phyloP scores from a whole-genome alignment of 1,140 invertebrate genomes.

The Drosophila parvula region DNA sequence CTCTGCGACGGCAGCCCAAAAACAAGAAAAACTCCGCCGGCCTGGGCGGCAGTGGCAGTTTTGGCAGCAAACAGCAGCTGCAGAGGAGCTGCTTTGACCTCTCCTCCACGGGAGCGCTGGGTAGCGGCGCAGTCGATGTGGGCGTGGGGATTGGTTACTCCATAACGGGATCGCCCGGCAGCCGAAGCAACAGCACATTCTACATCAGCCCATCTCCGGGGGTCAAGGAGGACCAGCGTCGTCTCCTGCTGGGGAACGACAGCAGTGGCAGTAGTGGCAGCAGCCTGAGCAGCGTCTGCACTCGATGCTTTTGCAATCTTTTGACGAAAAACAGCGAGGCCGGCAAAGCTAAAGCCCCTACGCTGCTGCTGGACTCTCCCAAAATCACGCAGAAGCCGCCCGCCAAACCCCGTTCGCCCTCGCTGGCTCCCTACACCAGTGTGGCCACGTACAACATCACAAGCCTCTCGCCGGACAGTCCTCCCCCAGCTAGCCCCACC shows the following conservation, averaged over 20 bases:
- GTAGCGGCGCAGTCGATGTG: conserved; percentile 6
- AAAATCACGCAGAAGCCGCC: conserved; percentile 18
- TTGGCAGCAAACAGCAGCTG: conserved; percentile 77
- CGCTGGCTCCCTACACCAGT: conserved; percentile 63
- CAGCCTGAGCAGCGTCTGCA: conserved; percentile 53
- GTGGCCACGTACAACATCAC: conserved; percentile 64
- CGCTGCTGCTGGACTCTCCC: not conserved
- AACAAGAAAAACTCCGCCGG: conserved; percentile 77
- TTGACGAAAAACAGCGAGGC: conserved; percentile 26
- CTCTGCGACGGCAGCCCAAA: conserved; percentile 87
- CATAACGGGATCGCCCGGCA: conserved; percentile 13
- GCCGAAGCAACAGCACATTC: conserved; percentile 65
- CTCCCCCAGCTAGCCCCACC: conserved; percentile 60
- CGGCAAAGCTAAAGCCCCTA: conserved; percentile 2
- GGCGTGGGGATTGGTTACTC: conserved; percentile 21
- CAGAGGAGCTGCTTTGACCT: conserved; percentile 83
- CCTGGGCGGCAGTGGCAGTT: conserved; percentile 48
- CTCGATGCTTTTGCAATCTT: conserved; percentile 71
- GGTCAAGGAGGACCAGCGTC: conserved; percentile 53
- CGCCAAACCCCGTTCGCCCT: conserved; percentile 54
- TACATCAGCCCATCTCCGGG: conserved; percentile 42
- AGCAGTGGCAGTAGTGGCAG: conserved; percentile 35
- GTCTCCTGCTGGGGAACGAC: conserved; percentile 32
- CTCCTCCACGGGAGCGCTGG: conserved; percentile 17
- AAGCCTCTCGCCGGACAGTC: conserved; percentile 48